Base-by-base conservation (phyloP, 2,113 vertebrate genomes). In the Budorcas taxicolor region DNA sequence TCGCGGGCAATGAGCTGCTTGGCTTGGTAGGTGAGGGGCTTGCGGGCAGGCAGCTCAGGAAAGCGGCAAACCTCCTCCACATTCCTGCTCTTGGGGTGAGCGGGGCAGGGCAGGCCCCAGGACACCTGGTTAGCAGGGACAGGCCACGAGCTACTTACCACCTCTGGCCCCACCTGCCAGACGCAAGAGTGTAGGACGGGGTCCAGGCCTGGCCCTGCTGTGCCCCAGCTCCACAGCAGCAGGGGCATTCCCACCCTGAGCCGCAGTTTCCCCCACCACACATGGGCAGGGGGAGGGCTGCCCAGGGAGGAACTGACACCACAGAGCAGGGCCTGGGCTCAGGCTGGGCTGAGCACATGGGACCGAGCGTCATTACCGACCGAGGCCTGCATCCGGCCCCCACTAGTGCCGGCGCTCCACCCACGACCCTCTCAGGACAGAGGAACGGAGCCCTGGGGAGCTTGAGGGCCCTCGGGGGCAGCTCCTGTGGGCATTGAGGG, bases 1-100 rank as follows among this genome's bases (percentile, higher is more conserved):
- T 99, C 99, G 40, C 99, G 98, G 91, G 99, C 99, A 0, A 99
- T 99, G 89, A 99, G 99, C 98, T 99, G 99, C 98, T 99, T 99
- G 98, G 99, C 99, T 98, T 99, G 99, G 98, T 99, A 99, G 10
- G 99, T 99, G 92, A 99, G 98, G 97, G 99, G 99, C 47, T 99
- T 99, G 23, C 99, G 99, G 3, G 98, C 98, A 0, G 99, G 99
- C 71, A 99, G 98, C 7, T 99, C 99, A 0, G 99, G 99, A 96
- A 99, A 99, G 29, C 98, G 98, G 91, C 99, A 99, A 21, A 99
- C 98, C 0, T 99, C 99, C 76, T 99, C 99, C 83, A 99, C 95
- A 0, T 99, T 99, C 67, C 99, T 99, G 83, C 25, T 87, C 47
- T 57, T 21, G 0, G 0, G 0, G 0, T 36, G 23, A 53, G 52